phyloP scores from a whole-genome alignment of 2,113 vertebrate genomes.

The Penelope pileata region DNA sequence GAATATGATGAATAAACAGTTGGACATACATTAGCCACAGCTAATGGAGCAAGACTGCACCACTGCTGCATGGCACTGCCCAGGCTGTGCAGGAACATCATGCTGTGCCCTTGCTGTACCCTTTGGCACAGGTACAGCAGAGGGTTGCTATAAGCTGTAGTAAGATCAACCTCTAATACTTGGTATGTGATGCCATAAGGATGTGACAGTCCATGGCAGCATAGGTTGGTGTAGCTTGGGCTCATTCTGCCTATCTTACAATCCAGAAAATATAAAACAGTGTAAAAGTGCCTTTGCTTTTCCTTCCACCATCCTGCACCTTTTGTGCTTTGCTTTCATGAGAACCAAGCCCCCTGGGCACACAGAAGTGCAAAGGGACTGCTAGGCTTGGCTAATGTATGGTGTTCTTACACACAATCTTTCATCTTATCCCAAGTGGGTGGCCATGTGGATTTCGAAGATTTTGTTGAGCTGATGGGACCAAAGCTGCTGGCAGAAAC shows the following conservation, averaged over 20 bases:
- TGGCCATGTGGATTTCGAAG: conserved; percentile 98
- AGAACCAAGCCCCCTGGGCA: background rate
- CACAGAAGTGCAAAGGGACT: background rate
- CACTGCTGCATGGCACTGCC: background rate
- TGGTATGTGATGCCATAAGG: background rate
- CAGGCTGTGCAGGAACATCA: background rate
- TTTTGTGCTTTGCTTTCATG: background rate
- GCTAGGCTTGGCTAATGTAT: background rate
- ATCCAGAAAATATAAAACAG: background rate
- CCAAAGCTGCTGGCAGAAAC: conserved; percentile 98
- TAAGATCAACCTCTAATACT: background rate
- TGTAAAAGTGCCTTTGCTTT: background rate
- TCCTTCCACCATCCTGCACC: background rate
- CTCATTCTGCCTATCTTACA: background rate
- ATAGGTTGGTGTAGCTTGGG: background rate
- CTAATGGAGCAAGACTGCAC: background rate
- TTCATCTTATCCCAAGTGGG: conserved; percentile 84
- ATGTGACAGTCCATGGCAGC: background rate
- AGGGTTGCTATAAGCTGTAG: background rate
- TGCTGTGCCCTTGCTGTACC: background rate
- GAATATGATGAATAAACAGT: background rate
- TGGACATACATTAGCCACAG: background rate
- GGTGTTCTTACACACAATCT: conserved; percentile 1
- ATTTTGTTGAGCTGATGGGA: conserved; percentile 98
- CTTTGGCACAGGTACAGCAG: background rate